A percentile compares a stretch with the other conserved stretches of the same genome.
phyloP scores from a whole-genome alignment of 2,888 invertebrate genomes.

The Drosophila rellima region DNA sequence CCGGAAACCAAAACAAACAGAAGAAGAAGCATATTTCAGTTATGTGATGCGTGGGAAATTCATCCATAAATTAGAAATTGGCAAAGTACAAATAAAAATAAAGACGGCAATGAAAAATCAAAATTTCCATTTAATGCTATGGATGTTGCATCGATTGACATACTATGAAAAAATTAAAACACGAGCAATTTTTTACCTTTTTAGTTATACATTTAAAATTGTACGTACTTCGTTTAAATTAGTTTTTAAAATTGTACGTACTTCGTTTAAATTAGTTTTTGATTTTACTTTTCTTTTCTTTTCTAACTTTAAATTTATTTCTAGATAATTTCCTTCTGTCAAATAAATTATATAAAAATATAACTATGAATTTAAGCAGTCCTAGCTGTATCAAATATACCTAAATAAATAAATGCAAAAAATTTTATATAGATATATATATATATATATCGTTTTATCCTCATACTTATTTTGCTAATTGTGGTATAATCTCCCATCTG shows the following conservation, averaged over 20 bases:
- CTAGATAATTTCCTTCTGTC: no score
- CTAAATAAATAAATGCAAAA: background rate
- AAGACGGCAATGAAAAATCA: conserved; percentile 7
- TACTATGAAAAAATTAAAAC: background rate
- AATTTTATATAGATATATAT: no score
- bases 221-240: no score
- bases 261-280: no score
- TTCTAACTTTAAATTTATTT: no score
- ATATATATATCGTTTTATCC: no score
- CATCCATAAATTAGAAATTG: conserved; percentile 56
- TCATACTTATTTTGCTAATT: background rate
- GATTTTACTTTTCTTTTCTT: no score
- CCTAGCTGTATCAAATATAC: background rate
- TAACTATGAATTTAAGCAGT: background rate
- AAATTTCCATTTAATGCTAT: conserved; percentile 22
- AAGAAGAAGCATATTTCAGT: conserved; percentile 29
- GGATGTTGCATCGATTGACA: conserved; percentile 16
- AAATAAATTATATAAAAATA: no score
- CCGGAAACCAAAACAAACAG: conserved; percentile 61
- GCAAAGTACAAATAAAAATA: conserved; percentile 8
- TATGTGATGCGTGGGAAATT: conserved; percentile 30
- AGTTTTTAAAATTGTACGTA: no score
- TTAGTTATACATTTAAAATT: no score
- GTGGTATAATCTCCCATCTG: background rate
- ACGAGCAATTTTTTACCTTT: background rate